These are phyloP conservation scores for Megaptera novaeangliae DNA, from an alignment of 2,113 vertebrate genomes.

Conservation along the genomic window DNA sequence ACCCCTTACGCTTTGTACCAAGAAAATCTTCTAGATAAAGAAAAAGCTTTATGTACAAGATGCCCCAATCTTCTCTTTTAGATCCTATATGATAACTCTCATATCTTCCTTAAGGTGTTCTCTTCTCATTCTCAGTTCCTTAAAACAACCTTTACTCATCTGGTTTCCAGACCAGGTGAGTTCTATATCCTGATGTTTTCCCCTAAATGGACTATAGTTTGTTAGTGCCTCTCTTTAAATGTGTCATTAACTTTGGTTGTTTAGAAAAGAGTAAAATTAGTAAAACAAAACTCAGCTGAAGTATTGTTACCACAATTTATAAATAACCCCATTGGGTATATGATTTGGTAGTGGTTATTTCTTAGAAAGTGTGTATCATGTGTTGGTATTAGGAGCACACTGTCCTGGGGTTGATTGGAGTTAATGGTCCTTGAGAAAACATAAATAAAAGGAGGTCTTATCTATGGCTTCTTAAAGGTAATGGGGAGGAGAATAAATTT, in stretches of 20 bases:
- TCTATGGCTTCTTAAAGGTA: not conserved
- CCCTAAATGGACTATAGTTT: not conserved
- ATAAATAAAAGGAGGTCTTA: not conserved
- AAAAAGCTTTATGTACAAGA: not conserved
- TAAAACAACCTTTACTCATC: not conserved
- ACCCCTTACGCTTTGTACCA: not conserved
- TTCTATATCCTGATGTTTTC: not conserved
- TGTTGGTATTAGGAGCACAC: not conserved
- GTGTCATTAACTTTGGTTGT: slow-evolving; percentile 14
- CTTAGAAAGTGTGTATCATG: slow-evolving; percentile 34
- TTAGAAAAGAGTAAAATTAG: not conserved
- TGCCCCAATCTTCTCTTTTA: not conserved
- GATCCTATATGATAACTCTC: not conserved
- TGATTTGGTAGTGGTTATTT: slow-evolving; percentile 48
- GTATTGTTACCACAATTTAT: slow-evolving; percentile 7
- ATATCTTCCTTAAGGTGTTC: not conserved
- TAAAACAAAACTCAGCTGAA: slow-evolving; percentile 26
- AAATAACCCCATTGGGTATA: not conserved
- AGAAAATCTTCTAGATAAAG: not conserved
- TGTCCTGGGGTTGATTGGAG: not conserved
- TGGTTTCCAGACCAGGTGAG: not conserved
- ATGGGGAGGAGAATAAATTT: not conserved
- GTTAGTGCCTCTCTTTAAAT: not conserved
- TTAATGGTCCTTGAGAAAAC: not conserved
- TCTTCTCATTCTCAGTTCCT: not conserved